Evolutionary conservation across 2,113 vertebrate genomes (phyloP).

Genomic region (Phoenicopterus ruber): DNA sequence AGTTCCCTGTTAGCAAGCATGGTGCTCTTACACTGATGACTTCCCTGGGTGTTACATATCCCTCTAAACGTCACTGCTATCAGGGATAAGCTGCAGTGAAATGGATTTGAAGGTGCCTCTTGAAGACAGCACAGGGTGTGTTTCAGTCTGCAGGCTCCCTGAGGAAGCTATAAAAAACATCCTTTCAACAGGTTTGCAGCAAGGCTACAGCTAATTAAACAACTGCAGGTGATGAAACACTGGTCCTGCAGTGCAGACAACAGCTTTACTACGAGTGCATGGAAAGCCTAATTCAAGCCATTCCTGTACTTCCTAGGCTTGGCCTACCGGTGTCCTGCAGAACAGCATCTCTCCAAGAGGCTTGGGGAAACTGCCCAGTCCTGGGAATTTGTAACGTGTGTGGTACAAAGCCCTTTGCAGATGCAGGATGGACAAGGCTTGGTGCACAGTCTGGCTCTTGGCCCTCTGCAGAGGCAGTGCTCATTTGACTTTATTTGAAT

Average conservation of each 20-base stretch:
- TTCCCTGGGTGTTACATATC: not conserved
- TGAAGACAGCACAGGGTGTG: not conserved
- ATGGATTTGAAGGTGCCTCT: constrained; percentile 23
- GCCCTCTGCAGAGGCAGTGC: not conserved
- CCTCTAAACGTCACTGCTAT: not conserved
- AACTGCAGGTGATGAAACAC: not conserved
- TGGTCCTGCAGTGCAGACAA: constrained; percentile 25
- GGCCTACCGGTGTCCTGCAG: not conserved
- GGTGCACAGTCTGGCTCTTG: not conserved
- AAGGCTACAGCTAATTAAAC: constrained; percentile 52
- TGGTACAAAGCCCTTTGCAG: not conserved
- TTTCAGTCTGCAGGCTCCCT: constrained; percentile 6
- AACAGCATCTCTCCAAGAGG: not conserved
- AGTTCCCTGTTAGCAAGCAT: not conserved
- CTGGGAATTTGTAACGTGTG: not conserved
- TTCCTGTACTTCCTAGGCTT: not conserved
- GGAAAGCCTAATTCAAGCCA: not conserved
- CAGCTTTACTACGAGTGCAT: not conserved
- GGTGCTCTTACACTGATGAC: fast-evolving
- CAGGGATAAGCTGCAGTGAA: not conserved
- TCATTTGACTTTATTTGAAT: not conserved
- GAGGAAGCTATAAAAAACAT: constrained; percentile 27
- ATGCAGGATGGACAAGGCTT: not conserved
- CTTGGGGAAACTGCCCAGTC: not conserved
- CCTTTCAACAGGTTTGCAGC: constrained; percentile 44